Evolutionary conservation across 2,888 invertebrate genomes (phyloP), one percentile per base, ranked within the genome.

Genomic region (Plagodis dolabraria): DNA sequence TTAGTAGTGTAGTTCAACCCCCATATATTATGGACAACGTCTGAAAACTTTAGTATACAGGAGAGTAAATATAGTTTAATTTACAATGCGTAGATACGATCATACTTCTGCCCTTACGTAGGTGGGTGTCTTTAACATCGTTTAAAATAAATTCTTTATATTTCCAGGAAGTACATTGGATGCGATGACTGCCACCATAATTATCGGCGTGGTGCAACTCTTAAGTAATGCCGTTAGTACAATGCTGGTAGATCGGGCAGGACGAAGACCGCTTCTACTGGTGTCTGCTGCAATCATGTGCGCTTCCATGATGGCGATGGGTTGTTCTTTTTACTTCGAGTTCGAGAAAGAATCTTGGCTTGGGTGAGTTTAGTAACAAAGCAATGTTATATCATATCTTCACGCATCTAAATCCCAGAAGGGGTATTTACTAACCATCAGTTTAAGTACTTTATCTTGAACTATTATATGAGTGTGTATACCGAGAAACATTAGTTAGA

Each of bases 181-280:
- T 60, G 87, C 93, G 0, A 92, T 94, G 85, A 83, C 92, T 6
- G 93, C 94, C 0, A 93, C 94, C 0, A 93, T 94, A 47, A 79
- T 93, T 44, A 89, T 94, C 0, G 95, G 94, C 6, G 76, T 87
- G n/a, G 93, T 94, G 7, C 94, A 95, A 69, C 79, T 94, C 10
- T 33, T 91, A 0, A 89, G 93, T 62, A 94, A 93, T 70, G 89
- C 83, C 0, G 82, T 93, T 5, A 93, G 94, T 60, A 88, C 94
- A 0, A 74, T 94, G 76, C 68, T 94, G 49, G 94, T 94, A 33
- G 96, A 96, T 79, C 88, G 90, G 40, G 87, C 93, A 0, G 96
- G 96, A 0, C 79, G 96, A 7, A 83, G 94, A 38, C 93, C 94
- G 0, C 83, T 96, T 36, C 87, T 96, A 48, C 82, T 95, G 5